Evolutionary conservation across 2,113 vertebrate genomes (phyloP), one percentile per base, ranked within the genome.

Genomic region (Mirza zaza): DNA sequence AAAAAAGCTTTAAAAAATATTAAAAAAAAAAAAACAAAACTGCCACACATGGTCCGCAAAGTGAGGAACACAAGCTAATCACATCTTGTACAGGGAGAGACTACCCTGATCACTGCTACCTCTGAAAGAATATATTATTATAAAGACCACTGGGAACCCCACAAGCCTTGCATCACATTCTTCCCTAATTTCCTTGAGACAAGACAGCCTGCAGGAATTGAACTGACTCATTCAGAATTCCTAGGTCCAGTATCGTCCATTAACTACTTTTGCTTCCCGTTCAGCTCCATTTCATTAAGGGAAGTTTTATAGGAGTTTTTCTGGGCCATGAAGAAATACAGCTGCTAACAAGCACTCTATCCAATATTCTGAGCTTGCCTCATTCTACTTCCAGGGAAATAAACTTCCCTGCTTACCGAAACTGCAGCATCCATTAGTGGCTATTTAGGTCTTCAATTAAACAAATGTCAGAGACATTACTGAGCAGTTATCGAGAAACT

Each of bases 381-480:
- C 75, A 71, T 23, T 71, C 48, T 42, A 52, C 45, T 84, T 75
- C 65, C 32, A 32, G 11, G 57, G 42, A 90, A 80, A 95, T 50
- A 81, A 87, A 81, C 42, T n/a, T 57, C 52, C 63, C 48, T 34
- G 65, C 45, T 67, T 71, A 42, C 9, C 27, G 68, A 61, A 75
- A 87, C 55, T 14, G 25, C 67, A 55, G 50, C 8, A 50, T 6
- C 48, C 63, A 50, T 34, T 11, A 68, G 50, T 6, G 27, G 68
- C 42, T 48, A 23, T 8, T 90, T 17, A 87, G 65, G 25, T 57
- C 42, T 82, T 34, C 81, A 87, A 85, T 71, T 61, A 87, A 71
- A 84, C 70, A 80, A 95, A 86, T 21, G 32, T 42, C 95, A 92
- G 59, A 85, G 20, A 65, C 61, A 27, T 48, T 18, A 65, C 76